Conservation (phyloP, 2,113 vertebrate species). For the Hippolais icterina region DNA sequence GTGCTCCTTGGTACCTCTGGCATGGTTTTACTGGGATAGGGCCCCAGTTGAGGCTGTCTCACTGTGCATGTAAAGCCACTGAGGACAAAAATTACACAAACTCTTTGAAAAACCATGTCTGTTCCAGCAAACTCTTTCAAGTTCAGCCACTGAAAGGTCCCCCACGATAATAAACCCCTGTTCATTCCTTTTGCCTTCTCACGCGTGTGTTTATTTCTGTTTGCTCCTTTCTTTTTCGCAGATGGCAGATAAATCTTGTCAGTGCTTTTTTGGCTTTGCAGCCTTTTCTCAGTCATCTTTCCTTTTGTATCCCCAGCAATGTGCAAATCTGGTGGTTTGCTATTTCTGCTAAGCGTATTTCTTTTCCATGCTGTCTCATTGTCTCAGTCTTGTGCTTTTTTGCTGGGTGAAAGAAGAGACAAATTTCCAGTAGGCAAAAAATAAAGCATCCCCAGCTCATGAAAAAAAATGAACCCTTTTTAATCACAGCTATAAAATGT, state of each 20-base stretch:
- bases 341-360: slow-evolving; percentile 38
- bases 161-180: neutral
- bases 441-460: neutral
- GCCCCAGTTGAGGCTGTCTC: neutral
- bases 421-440: slow-evolving; percentile 42
- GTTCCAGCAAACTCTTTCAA: neutral
- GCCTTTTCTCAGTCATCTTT: slow-evolving; percentile 47
- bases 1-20: neutral
- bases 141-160: neutral
- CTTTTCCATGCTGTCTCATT: slow-evolving; percentile 20
- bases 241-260: slow-evolving; percentile 56
- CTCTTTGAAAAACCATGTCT: neutral
- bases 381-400: slow-evolving; percentile 23
- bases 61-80: neutral
- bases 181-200: slow-evolving; percentile 21
- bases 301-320: slow-evolving; percentile 39
- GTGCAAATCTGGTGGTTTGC: slow-evolving; percentile 43
- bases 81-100: neutral
- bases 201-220: slow-evolving; percentile 6
- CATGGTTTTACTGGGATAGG: neutral
- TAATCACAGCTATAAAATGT: slow-evolving; percentile 9
- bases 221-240: slow-evolving; percentile 39
- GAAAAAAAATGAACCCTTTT: slow-evolving; percentile 4
- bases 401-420: slow-evolving; percentile 24
- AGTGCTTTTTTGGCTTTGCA: slow-evolving; percentile 47